These are phyloP conservation scores for Dicyrtomina minuta DNA, from an alignment of 2,888 invertebrate species.

Conservation along the genomic window DNA sequence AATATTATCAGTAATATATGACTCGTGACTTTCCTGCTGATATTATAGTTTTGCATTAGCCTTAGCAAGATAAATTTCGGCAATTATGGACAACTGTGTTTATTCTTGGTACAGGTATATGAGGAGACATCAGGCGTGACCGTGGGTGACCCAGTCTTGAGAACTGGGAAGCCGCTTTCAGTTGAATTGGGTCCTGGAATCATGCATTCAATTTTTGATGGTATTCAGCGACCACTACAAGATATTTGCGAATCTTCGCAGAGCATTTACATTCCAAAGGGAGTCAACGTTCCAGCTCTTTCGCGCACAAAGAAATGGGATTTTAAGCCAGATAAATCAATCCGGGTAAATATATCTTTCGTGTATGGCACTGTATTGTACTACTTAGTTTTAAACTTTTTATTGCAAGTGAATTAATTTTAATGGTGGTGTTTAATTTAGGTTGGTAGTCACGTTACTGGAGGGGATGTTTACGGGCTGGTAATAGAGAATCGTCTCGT, in stretches of 20 bases:
- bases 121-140: constrained; percentile 98
- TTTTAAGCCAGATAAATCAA: constrained; percentile 74
- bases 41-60: background rate
- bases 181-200: constrained; percentile 99
- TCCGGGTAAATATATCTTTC: constrained; percentile 64
- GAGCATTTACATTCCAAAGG: constrained; percentile 99
- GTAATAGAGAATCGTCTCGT: constrained; percentile 97
- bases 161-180: constrained; percentile 98
- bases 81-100: too few species aligned
- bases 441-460: constrained; percentile 96
- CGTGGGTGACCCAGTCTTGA: constrained; percentile 96
- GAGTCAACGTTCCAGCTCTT: constrained; percentile 90
- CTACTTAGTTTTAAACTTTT: constrained; percentile 13
- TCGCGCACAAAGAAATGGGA: constrained; percentile 84
- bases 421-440: constrained; percentile 55
- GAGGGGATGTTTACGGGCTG: constrained; percentile 93
- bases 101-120: constrained; percentile 72
- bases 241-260: constrained; percentile 91
- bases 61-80: background rate
- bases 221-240: constrained; percentile 97
- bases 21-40: background rate
- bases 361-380: background rate
- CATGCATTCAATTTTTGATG: constrained; percentile 99
- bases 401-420: background rate
- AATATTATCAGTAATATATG: background rate